Evolutionary conservation across 92 coral and sea anemone genomes (phyloP), one percentile per base, ranked within the genome.

Genomic region (Pocillopora meandrina): DNA sequence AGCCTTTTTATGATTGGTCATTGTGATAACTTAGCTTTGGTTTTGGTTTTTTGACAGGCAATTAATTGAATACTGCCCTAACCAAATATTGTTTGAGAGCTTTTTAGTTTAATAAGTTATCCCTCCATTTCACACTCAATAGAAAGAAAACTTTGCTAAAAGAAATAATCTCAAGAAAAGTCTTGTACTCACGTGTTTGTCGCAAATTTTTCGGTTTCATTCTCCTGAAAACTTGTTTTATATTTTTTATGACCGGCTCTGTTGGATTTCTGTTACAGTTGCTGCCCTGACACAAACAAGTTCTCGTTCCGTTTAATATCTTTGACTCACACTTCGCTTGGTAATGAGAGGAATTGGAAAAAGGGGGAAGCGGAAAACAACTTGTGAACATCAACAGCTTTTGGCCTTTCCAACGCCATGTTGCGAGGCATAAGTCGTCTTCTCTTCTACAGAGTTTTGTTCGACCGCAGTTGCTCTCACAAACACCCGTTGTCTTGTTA

Each of bases 291-390:
- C 93, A 90, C 23, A 90, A 63, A 33, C 93, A 90, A 16, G 93
- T 90, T 56, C 71, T 77, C 9, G 90, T 90, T 17, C 90, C 93
- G 12, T 86, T 82, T 17, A 77, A 67, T 20, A 75, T 57, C 72
- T 82, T 56, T 18, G 90, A 87, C 42, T 82, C 66, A 33, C 93
- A 90, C 57, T 42, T 61, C 34, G 57, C 75, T 55, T 60, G 59
- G 64, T 16, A 90, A 1, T 89, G 76, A 15, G 83, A 56, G 16
- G 75, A 60, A 71, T 78, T 78, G 3, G 87, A 86, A 31, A 74
- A 88, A 1, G 93, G 90, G 6, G 93, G 93, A 3, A 77, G 71
- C 12, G 87, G 93, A 60, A 90, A 90, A 55, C 93, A 90, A 33
- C 85, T 78, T 19, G 93, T 83, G 58, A 77, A 61, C 82, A 86